These are phyloP conservation scores for Malaclemys terrapin DNA, from an alignment of 2,113 vertebrate species.

Conservation along the genomic window DNA sequence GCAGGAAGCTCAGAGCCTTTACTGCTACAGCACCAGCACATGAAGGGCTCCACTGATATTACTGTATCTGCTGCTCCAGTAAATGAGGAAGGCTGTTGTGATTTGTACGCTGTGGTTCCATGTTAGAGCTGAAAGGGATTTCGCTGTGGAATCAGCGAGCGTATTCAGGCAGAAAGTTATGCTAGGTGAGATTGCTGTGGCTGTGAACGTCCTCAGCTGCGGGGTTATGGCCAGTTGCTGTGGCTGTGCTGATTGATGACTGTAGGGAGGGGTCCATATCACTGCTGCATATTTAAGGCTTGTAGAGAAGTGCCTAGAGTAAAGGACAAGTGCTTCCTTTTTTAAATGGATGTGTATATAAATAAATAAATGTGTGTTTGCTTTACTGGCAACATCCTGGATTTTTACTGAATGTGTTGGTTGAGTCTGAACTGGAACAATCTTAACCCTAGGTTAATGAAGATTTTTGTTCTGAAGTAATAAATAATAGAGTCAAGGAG, in stretches of 20 bases:
- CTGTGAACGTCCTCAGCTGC: background rate
- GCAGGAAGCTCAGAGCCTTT: background rate
- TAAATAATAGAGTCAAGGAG: background rate
- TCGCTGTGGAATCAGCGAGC: background rate
- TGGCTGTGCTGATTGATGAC: background rate
- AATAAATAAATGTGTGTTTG: background rate
- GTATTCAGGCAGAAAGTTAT: rapidly evolving
- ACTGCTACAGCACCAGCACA: background rate
- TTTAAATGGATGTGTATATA: background rate
- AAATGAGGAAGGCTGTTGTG: background rate
- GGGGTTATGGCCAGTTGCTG: background rate
- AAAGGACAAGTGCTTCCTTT: background rate
- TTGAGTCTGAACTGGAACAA: background rate
- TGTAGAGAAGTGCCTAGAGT: background rate
- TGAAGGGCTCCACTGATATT: background rate
- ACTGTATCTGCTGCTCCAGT: background rate
- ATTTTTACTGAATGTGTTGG: background rate
- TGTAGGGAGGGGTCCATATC: background rate
- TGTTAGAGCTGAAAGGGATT: background rate
- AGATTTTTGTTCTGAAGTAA: background rate
- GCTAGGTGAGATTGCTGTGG: background rate
- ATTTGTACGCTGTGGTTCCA: background rate
- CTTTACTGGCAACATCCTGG: background rate
- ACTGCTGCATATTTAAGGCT: background rate
- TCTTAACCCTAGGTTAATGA: background rate